These are phyloP conservation scores for Pocillopora verrucosa DNA, from an alignment of 64 coral and sea anemone species.

Conservation along the genomic window DNA sequence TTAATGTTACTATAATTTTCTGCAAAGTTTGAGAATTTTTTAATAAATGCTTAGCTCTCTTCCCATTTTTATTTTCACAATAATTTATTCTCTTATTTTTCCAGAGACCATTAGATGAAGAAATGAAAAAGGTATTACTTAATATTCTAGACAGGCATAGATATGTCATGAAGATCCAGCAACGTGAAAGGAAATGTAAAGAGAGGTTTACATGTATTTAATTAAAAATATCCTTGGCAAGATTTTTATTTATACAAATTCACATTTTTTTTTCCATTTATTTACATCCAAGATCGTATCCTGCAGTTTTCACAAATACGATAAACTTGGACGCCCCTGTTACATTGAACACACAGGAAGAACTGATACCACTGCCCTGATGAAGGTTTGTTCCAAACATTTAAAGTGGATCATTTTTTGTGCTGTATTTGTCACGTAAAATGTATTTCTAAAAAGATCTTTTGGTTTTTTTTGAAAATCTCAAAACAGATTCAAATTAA, in stretches of 20 bases:
- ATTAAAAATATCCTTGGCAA: too few relatives aligned
- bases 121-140: conserved; percentile 47
- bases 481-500: too few relatives aligned
- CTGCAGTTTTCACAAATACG: conserved; percentile 84
- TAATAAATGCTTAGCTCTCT: too few relatives aligned
- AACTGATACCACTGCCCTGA: conserved; percentile 68
- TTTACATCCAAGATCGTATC: conserved; percentile 67
- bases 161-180: too few relatives aligned
- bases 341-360: conserved; percentile 98
- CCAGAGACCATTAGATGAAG: conserved; percentile 82
- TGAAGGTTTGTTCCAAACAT: conserved; percentile 59
- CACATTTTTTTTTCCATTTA: not conserved
- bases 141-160: not conserved
- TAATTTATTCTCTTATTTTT: not conserved
- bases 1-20: too few relatives aligned
- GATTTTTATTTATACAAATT: too few relatives aligned
- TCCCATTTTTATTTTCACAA: not conserved
- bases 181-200: too few relatives aligned
- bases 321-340: conserved; percentile 86
- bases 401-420: not conserved
- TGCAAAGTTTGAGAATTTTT: too few relatives aligned
- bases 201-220: too few relatives aligned
- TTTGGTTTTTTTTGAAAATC: not conserved
- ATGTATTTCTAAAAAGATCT: not conserved
- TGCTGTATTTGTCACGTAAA: not conserved